Evolutionary conservation across 2,888 invertebrate genomes (phyloP).

Genomic region (Tenthredo mesomela): DNA sequence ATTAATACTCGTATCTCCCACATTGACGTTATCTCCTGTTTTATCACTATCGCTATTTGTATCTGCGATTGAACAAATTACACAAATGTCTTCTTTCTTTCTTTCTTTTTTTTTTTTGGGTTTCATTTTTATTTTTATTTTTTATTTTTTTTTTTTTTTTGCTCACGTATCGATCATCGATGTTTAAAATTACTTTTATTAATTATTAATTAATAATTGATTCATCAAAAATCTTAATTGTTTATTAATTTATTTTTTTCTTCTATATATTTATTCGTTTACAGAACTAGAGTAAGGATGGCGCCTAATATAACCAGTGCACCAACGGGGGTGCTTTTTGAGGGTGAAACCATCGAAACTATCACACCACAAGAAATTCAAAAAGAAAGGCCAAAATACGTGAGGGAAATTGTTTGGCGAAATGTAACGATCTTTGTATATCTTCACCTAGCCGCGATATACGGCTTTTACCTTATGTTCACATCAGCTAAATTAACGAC

Average conservation of each 20-base stretch:
- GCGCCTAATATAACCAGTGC: constrained; percentile 77
- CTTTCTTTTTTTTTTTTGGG: background rate
- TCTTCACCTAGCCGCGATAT: constrained; percentile 87
- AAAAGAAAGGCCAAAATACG: constrained; percentile 61
- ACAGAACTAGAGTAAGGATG: constrained; percentile 70
- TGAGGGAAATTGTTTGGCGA: constrained; percentile 85
- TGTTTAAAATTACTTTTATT: background rate
- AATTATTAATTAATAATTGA: no score
- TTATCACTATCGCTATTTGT: background rate
- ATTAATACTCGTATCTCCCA: background rate
- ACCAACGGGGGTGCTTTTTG: constrained; percentile 76
- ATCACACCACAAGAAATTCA: constrained; percentile 23
- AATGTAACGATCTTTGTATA: constrained; percentile 89
- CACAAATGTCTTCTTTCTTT: background rate
- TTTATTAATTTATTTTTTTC: constrained; percentile 3
- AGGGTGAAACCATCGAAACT: constrained; percentile 68
- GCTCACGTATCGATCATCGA: background rate
- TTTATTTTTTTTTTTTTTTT: background rate
- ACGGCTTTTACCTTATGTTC: constrained; percentile 87
- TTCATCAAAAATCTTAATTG: background rate
- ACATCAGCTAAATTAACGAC: constrained; percentile 88
- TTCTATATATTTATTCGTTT: constrained; percentile 25
- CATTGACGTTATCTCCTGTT: background rate
- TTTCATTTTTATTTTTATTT: background rate
- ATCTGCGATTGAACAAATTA: background rate